These are phyloP conservation scores for Lycia hirtaria DNA, from an alignment of 2,888 invertebrate species.

Conservation along the genomic window DNA sequence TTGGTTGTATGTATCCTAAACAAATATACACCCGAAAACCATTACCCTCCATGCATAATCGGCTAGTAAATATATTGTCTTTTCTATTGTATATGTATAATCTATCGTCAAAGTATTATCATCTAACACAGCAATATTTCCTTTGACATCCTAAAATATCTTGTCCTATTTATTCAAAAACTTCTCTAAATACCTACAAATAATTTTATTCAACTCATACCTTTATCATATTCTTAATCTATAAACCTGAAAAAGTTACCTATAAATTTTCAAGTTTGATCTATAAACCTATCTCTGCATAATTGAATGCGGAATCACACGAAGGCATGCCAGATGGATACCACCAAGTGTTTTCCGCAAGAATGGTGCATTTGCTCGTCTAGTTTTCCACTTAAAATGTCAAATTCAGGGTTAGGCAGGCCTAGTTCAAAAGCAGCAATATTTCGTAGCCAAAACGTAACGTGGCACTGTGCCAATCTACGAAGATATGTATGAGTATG, in stretches of 20 bases:
- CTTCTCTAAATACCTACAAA: background rate
- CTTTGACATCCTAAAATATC: too few relatives aligned
- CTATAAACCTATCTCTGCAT: slow-evolving; percentile 34
- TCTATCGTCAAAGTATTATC: too few relatives aligned
- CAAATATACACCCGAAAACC: too few relatives aligned
- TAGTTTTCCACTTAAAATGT: slow-evolving; percentile 48
- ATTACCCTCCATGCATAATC: too few relatives aligned
- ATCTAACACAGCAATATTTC: too few relatives aligned
- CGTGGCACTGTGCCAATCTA: slow-evolving; percentile 1
- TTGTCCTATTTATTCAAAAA: background rate
- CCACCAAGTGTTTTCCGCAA: slow-evolving; percentile 23
- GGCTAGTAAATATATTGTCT: too few relatives aligned
- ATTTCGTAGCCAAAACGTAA: background rate
- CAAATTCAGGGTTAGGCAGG: slow-evolving; percentile 43
- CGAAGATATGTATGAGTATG: too few relatives aligned
- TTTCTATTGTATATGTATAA: too few relatives aligned
- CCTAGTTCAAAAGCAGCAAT: slow-evolving; percentile 2
- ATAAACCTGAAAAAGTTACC: slow-evolving; percentile 6
- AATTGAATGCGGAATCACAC: slow-evolving; percentile 34
- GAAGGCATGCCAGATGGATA: slow-evolving; percentile 30
- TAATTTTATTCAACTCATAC: background rate
- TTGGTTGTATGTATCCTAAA: too few relatives aligned
- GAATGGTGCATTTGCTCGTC: slow-evolving; percentile 26
- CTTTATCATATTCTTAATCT: slow-evolving; percentile 1
- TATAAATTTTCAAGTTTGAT: too few relatives aligned